Conservation (phyloP, 1,140 invertebrate genomes). For the Magallana ariakensis region DNA sequence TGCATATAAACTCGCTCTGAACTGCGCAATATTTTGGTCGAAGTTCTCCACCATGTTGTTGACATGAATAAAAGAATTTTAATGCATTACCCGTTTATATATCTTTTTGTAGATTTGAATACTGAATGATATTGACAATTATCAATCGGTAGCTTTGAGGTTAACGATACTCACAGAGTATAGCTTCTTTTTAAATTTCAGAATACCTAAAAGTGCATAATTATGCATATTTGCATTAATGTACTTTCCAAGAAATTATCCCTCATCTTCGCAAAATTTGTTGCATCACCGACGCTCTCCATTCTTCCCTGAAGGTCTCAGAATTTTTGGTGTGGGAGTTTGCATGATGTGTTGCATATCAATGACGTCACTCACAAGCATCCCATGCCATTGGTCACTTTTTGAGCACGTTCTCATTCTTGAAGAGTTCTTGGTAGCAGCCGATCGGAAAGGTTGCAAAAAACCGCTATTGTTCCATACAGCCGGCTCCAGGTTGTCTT, state of each 20-base stretch:
- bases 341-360: neutral
- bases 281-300: neutral
- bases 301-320: neutral
- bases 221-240: neutral
- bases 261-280: constrained; percentile 14
- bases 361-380: neutral
- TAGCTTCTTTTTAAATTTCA: no score
- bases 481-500: neutral
- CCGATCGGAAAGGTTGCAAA: neutral
- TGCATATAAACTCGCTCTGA: no score
- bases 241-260: constrained; percentile 14
- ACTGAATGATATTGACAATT: no score
- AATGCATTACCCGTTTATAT: no score
- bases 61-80: no score
- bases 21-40: no score
- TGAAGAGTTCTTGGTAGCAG: neutral
- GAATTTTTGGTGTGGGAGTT: neutral
- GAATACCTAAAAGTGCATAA: no score
- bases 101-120: no score
- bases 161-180: no score
- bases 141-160: no score
- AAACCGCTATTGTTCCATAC: neutral
- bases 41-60: no score
- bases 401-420: neutral
- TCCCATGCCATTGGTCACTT: neutral